Evolutionary conservation across 2,888 invertebrate species (phyloP).

Genomic region (Apamea crenata): DNA sequence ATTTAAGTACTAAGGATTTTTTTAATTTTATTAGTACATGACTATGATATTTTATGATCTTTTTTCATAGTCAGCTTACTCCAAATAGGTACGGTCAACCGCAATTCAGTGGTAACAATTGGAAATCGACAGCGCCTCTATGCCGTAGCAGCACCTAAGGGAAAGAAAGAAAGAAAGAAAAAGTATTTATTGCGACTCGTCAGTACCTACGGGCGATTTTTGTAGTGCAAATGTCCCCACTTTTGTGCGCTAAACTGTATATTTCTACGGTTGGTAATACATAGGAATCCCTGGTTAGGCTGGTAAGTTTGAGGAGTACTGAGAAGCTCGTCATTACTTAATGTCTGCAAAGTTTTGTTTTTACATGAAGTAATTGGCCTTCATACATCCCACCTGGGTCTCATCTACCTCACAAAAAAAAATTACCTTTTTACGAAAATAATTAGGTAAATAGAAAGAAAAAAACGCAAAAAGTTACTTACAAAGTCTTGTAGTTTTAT

Average conservation of each 20-base stretch:
- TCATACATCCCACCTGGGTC: neutral
- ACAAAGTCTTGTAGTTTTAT: neutral
- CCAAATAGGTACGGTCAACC: too few species aligned
- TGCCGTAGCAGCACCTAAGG: too few species aligned
- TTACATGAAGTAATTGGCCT: neutral
- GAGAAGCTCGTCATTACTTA: neutral
- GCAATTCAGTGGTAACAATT: too few species aligned
- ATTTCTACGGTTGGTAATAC: neutral
- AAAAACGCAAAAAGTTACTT: neutral
- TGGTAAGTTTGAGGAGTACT: neutral
- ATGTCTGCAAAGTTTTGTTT: neutral
- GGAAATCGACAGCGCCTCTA: too few species aligned
- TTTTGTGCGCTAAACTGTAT: neutral
- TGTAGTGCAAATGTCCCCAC: neutral
- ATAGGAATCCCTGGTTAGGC: neutral
- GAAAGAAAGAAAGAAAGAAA: too few species aligned
- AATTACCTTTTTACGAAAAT: neutral
- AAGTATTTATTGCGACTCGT: too few species aligned
- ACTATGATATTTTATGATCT: too few species aligned
- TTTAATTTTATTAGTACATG: too few species aligned
- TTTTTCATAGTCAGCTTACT: too few species aligned
- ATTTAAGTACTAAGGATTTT: too few species aligned
- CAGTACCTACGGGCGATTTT: too few species aligned
- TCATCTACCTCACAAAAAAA: neutral
- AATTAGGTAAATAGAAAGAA: neutral